Evolutionary conservation across 2,113 vertebrate genomes (phyloP).

Genomic region (Mola mola): DNA sequence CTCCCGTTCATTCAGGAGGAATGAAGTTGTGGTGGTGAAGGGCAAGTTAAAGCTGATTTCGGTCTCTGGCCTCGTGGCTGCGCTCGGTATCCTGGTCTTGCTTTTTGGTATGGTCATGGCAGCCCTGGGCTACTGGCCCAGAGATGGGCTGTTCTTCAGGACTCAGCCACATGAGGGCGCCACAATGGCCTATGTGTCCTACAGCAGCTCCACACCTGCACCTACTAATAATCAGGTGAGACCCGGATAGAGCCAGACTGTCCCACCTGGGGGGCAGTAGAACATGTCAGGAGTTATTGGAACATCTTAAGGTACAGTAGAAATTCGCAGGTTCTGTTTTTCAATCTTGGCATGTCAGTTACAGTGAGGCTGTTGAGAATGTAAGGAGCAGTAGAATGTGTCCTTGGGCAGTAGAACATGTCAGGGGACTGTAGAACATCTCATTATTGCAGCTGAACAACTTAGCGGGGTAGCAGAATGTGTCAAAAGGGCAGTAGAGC

Average conservation of each 20-base stretch:
- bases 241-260: background rate
- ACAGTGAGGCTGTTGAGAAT: no score
- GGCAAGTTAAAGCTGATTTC: slow-evolving; percentile 93
- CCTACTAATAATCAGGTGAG: slow-evolving; percentile 37
- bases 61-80: slow-evolving; percentile 88
- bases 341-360: no score
- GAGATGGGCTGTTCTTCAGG: slow-evolving; percentile 70
- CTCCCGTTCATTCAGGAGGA: slow-evolving; percentile 75
- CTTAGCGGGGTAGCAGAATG: no score
- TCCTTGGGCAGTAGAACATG: no score
- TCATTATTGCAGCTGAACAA: no score
- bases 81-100: slow-evolving; percentile 89
- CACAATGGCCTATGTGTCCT: slow-evolving; percentile 22
- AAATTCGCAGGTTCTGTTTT: no score
- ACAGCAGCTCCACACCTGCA: background rate
- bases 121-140: slow-evolving; percentile 94
- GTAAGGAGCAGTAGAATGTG: no score
- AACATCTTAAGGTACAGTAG: no score
- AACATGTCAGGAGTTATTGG: background rate
- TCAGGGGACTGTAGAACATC: no score
- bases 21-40: slow-evolving; percentile 95
- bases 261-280: background rate
- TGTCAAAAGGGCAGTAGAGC: no score
- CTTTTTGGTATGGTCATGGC: slow-evolving; percentile 91
- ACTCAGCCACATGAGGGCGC: slow-evolving; percentile 30